Percentiles rank a stretch among this genome's conserved stretches.
Evolutionary conservation across 2,797 vertebrate genomes (phyloP).

Genomic region (Allobates femoralis): DNA sequence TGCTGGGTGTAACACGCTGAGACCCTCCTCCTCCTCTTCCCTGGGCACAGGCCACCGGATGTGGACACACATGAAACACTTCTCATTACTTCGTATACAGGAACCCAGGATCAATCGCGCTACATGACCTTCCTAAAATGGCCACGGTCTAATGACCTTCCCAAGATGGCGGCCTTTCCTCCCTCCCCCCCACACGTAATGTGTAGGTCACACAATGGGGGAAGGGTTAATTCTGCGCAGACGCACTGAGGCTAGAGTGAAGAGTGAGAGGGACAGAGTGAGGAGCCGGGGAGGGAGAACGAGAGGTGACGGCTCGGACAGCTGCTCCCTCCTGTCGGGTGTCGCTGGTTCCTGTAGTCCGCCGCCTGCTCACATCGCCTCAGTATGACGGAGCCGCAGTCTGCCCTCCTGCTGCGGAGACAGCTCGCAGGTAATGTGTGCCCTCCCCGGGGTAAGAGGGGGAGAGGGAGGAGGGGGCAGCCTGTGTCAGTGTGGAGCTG

Average conservation of each 20-base stretch:
- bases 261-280: slow-evolving; percentile 48
- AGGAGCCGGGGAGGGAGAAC: slow-evolving; percentile 46
- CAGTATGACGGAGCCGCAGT: slow-evolving; percentile 95
- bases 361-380: not conserved
- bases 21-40: too few species aligned
- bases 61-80: too few species aligned
- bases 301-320: slow-evolving; percentile 36
- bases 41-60: too few species aligned
- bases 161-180: slow-evolving; percentile 19
- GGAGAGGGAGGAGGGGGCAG: slow-evolving; percentile 8
- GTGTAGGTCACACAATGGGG: slow-evolving; percentile 32
- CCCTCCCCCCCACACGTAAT: slow-evolving; percentile 12
- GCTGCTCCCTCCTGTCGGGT: slow-evolving; percentile 14
- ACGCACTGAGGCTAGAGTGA: slow-evolving; percentile 33
- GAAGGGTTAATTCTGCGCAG: slow-evolving; percentile 38
- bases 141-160: slow-evolving; percentile 26
- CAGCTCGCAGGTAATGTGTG: slow-evolving; percentile 91
- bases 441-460: slow-evolving; percentile 36
- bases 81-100: not conserved
- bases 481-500: not conserved
- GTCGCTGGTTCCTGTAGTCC: not conserved
- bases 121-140: slow-evolving; percentile 44
- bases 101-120: not conserved
- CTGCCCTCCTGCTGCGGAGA: slow-evolving; percentile 93
- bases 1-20: too few species aligned